Evolutionary conservation across 1,140 invertebrate species (phyloP), one percentile per base, ranked within the genome.

Genomic region (Cecropterus lyciades): DNA sequence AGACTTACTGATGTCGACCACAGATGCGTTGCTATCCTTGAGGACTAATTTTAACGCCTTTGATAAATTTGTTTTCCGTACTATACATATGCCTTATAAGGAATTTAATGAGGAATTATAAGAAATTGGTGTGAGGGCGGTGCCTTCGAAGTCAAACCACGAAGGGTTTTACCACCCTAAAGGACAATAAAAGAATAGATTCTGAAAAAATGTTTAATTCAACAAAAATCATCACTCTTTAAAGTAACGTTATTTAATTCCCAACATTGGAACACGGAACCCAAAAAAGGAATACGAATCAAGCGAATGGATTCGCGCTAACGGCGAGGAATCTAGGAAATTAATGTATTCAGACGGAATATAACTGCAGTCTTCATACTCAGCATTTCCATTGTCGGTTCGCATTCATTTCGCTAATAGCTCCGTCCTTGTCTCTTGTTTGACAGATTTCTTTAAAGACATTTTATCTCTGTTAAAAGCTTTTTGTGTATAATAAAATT

Each of bases 281-380:
- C 37, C 53, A 1, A 56, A 43, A 56, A 56, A 42, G 53, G 37
- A 59, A 59, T 59, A 46, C 55, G 55, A 46, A 59, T 59, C 55
- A 59, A 6, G 57, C 27, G 57, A 60, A 60, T 60, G 57, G 57
- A 60, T 60, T 60, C 57, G 57, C 57, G 57, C 57, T 60, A 60
- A 60, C 57, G 45, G 57, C 57, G 45, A 42, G 57, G 57, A 60
- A 48, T 60, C 57, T 60, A 60, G 57, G 45, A 60, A 60, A 60
- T 60, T 60, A 60, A 60, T 60, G 57, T 60, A 60, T 60, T 60
- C 57, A 49, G 57, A 60, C 45, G 57, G 57, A 60, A 60, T 49
- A 49, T 60, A 60, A 60, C 57, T 60, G 45, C 57, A 60, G 57
- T 60, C 56, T 59, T 60, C 57, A 49, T 60, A 60, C 57, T 60